Base-by-base conservation (phyloP, 2,888 invertebrate genomes). In the Arctia plantaginis region DNA sequence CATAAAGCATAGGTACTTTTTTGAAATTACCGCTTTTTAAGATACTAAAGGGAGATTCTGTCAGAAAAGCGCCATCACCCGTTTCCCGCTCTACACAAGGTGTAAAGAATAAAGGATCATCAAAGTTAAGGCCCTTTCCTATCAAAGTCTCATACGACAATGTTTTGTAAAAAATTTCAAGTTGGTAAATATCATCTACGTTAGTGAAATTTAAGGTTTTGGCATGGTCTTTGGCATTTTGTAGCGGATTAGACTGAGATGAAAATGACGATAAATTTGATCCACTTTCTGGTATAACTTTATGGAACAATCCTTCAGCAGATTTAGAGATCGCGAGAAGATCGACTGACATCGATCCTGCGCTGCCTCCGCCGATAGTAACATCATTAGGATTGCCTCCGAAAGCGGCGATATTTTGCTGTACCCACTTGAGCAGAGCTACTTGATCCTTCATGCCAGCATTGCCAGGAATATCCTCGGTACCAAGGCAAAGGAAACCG, bases 361-460 rank as follows among this genome's bases (percentile, higher is more conserved):
- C 87, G 47, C 89, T 90, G 30, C 33, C 78, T 0, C 91, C 91
- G 1, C 55, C 77, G 6, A 91, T 76, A 0, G 90, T 90, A 7
- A 91, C 87, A 47, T 91, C 89, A 70, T 89, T 69, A 23, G 90
- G 89, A 72, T 91, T 89, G 15, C 90, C 90, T 7, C 90, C 90
- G 27, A 90, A 91, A 18, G 62, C 79, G 0, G 81, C 88, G 6
- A 91, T 90, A 64, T 91, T 91, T 23, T 85, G 78, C 10, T 87
- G 80, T 0, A 91, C 89, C 91, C 91, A 91, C 0, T 85, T 84
- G 1, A 91, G 73, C 0, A 86, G 72, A 0, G 88, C 87, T 4
- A 91, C 85, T 80, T 89, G 89, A 67, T 91, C 90, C 71, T 90
- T 91, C 86, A 90, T 84, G 0, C 90, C 90, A 8, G 88, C 90